phyloP scores from a whole-genome alignment of 2,888 invertebrate genomes.

The Pheosia tremula region DNA sequence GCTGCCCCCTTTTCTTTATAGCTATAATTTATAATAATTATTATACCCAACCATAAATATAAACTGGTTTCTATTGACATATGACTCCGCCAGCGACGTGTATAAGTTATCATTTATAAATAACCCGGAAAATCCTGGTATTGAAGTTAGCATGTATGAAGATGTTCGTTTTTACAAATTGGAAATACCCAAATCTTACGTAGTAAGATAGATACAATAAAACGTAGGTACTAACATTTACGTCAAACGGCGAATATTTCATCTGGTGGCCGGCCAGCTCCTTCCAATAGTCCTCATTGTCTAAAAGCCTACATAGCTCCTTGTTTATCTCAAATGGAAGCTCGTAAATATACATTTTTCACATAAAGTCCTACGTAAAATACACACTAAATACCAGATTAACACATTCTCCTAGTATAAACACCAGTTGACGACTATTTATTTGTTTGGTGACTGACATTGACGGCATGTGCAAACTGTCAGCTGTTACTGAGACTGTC shows the following conservation, averaged over 20 bases:
- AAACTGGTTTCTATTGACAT: too few relatives aligned
- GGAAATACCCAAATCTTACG: constrained; percentile 52
- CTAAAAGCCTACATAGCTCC: constrained; percentile 90
- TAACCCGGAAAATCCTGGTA: constrained; percentile 30
- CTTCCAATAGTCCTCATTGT: constrained; percentile 92
- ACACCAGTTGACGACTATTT: constrained; percentile 25
- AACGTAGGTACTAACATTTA: constrained; percentile 73
- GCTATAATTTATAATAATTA: too few relatives aligned
- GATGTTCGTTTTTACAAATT: constrained; percentile 18
- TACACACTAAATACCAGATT: constrained; percentile 10
- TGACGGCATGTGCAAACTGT: not conserved
- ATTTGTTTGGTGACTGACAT: constrained; percentile 1
- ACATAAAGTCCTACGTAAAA: constrained; percentile 23
- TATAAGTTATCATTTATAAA: constrained; percentile 8
- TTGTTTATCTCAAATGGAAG: constrained; percentile 88
- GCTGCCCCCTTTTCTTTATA: too few relatives aligned
- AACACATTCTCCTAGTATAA: constrained; percentile 11
- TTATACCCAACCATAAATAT: too few relatives aligned
- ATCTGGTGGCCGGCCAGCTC: constrained; percentile 88
- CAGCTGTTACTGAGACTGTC: not conserved
- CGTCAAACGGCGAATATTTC: constrained; percentile 85
- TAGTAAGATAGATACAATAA: not conserved
- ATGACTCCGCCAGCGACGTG: not conserved
- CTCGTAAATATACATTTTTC: constrained; percentile 87
- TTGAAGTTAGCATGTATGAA: constrained; percentile 7